Conservation (phyloP, 2,888 invertebrate species). For the Cremastobaeus sp. region DNA sequence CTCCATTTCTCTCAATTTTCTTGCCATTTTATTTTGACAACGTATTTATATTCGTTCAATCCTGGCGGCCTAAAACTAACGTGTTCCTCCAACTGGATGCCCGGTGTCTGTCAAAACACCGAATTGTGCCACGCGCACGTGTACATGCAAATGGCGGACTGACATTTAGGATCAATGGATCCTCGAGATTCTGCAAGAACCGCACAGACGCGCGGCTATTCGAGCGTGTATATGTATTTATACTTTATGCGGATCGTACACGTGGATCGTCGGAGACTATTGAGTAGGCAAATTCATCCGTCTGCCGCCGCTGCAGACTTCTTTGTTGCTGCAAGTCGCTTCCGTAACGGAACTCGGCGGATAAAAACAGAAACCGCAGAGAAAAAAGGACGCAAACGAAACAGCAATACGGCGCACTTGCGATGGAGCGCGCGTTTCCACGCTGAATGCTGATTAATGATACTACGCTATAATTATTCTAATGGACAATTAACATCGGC, state of each 20-base stretch:
- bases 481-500: constrained; percentile 53
- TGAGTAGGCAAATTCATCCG: constrained; percentile 54
- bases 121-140: constrained; percentile 20
- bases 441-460: constrained; percentile 52
- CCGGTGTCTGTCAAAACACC: constrained; percentile 19
- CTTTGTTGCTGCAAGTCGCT: constrained; percentile 55
- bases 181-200: constrained; percentile 25
- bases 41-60: too few relatives aligned
- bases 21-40: too few relatives aligned
- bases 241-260: constrained; percentile 21
- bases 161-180: constrained; percentile 41
- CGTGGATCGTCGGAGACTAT: constrained; percentile 32
- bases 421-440: constrained; percentile 10
- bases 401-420: constrained; percentile 17
- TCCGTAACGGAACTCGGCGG: constrained; percentile 36
- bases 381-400: constrained; percentile 22
- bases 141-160: constrained; percentile 20
- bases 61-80: too few relatives aligned
- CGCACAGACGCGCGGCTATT: constrained; percentile 25
- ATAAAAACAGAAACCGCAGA: constrained; percentile 36
- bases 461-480: constrained; percentile 51
- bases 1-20: neutral
- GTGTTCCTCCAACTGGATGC: neutral
- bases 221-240: constrained; percentile 12
- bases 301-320: constrained; percentile 47